phyloP scores from a whole-genome alignment of 2,797 vertebrate species.

The Fringilla coelebs region DNA sequence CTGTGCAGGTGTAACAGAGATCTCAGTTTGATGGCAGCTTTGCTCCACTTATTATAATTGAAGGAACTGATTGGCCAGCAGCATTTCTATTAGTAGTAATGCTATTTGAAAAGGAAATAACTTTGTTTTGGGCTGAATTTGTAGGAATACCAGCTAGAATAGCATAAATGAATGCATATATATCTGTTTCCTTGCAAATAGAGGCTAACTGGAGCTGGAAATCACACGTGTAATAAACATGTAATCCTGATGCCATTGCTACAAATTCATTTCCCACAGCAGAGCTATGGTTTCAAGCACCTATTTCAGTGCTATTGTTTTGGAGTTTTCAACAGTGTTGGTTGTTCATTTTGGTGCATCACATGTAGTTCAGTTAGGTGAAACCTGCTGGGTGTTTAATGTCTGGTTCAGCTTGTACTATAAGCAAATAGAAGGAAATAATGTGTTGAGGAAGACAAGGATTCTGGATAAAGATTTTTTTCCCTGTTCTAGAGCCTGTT shows the following conservation, averaged over 20 bases:
- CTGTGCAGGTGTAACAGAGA: conserved; percentile 58
- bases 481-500: background rate
- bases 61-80: conserved; percentile 41
- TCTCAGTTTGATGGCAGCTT: conserved; percentile 41
- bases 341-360: background rate
- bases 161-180: background rate
- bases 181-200: conserved; percentile 22
- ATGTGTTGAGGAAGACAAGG: background rate
- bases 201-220: conserved; percentile 10
- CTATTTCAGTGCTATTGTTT: background rate
- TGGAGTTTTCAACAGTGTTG: background rate
- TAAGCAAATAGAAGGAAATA: background rate
- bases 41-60: conserved; percentile 37
- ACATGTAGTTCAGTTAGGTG: background rate
- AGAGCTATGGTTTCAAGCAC: background rate
- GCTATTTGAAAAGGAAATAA: conserved; percentile 13
- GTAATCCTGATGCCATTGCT: background rate
- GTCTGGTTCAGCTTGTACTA: background rate
- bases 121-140: background rate
- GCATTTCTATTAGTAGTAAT: conserved; percentile 41
- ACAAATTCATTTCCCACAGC: background rate
- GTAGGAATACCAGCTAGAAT: conserved; percentile 8
- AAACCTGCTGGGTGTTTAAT: background rate
- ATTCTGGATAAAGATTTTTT: background rate
- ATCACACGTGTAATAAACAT: background rate